Evolutionary conservation across 2,888 invertebrate genomes (phyloP).

Genomic region (Microdon myrmicae): DNA sequence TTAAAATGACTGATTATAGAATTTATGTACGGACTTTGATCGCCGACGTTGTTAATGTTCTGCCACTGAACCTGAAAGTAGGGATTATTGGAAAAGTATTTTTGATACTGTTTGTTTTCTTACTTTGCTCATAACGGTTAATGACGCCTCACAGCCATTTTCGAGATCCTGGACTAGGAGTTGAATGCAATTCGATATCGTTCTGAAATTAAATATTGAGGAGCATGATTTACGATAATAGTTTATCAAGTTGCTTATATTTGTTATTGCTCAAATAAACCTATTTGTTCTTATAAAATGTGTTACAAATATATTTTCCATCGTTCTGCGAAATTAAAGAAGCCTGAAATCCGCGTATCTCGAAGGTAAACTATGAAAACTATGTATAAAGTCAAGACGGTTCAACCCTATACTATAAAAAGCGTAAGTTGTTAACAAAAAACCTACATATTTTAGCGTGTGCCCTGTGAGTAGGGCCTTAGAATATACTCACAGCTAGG

Average conservation of each 20-base stretch:
- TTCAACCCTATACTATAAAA: too few species aligned
- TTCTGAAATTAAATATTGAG: constrained; percentile 67
- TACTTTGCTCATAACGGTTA: constrained; percentile 92
- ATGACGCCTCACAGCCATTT: constrained; percentile 90
- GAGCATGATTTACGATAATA: constrained; percentile 17
- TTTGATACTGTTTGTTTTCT: constrained; percentile 23
- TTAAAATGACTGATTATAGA: constrained; percentile 88
- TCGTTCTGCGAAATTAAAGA: too few species aligned
- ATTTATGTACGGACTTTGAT: constrained; percentile 95
- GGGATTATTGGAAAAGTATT: constrained; percentile 2
- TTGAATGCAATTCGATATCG: constrained; percentile 88
- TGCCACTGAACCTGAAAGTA: constrained; percentile 84
- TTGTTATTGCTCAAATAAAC: neutral
- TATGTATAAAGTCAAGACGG: too few species aligned
- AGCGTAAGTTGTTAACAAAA: too few species aligned
- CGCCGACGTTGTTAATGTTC: constrained; percentile 92
- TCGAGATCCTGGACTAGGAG: constrained; percentile 94
- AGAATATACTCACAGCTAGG: too few species aligned
- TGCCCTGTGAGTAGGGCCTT: too few species aligned
- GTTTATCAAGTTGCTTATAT: neutral
- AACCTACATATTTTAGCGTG: too few species aligned
- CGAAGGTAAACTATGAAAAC: too few species aligned
- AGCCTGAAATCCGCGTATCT: too few species aligned
- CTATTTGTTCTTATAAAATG: too few species aligned
- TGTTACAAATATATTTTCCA: too few species aligned